Conservation (phyloP, 1,140 invertebrate species). For the Drosophila oshimai region DNA sequence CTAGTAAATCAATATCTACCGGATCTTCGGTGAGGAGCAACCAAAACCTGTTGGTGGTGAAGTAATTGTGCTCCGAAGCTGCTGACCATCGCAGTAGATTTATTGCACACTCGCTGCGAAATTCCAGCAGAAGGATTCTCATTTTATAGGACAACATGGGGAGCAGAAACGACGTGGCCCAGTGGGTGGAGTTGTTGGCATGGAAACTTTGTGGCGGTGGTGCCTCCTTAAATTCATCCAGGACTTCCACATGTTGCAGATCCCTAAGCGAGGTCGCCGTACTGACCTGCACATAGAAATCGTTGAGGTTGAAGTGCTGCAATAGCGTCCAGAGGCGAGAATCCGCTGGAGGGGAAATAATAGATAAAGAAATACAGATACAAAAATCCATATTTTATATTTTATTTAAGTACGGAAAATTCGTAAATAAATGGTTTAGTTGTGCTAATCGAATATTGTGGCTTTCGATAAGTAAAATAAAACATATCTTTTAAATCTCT, state of each 20-base stretch:
- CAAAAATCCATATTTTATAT: background rate
- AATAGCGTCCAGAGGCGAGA: constrained; percentile 28
- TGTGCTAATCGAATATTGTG: no score
- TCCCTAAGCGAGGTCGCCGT: constrained; percentile 54
- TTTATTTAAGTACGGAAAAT: background rate
- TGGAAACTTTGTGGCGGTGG: constrained; percentile 63
- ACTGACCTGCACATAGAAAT: constrained; percentile 68
- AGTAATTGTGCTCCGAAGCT: constrained; percentile 71
- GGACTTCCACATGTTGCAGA: constrained; percentile 26
- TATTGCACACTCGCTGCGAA: constrained; percentile 54
- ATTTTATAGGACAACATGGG: constrained; percentile 47
- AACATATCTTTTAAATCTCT: background rate
- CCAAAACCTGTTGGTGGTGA: constrained; percentile 78
- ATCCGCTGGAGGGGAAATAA: constrained; percentile 19
- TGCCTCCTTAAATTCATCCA: constrained; percentile 21
- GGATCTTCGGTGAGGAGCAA: constrained; percentile 47
- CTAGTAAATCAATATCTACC: constrained; percentile 43
- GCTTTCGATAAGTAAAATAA: no score
- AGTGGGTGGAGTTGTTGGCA: constrained; percentile 50
- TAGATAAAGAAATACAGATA: background rate
- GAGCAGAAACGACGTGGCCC: constrained; percentile 51
- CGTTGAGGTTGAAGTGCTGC: constrained; percentile 54
- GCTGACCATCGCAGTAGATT: constrained; percentile 71
- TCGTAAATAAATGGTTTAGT: background rate
- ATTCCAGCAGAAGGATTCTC: constrained; percentile 61